Base-by-base conservation (phyloP, 2,797 vertebrate genomes). In the Melanotaenia parkinsoni region DNA sequence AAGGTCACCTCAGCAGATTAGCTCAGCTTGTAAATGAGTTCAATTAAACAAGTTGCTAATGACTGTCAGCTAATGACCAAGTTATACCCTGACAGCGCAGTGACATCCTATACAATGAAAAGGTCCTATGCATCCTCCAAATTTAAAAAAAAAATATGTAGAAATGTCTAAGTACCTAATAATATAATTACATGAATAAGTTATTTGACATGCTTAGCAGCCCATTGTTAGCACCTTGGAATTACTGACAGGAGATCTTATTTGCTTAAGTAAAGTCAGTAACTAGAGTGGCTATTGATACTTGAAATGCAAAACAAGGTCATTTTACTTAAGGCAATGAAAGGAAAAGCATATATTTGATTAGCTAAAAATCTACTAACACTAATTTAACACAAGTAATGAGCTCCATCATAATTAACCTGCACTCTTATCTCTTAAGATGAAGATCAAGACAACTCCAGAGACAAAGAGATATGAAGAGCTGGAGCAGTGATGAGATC, bases 1-100 rank as follows among this genome's bases (percentile, higher is more conserved):
- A 95, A 95, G 92, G 94, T 95, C 90, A 95, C 91, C 93, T 80
- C 86, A 6, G 82, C 83, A 92, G 91, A 93, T 94, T 92, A 94
- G 85, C 84, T 61, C 72, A 88, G 89, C 71, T 82, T 85, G 89
- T 88, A 94, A 93, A 95, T 93, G 91, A 92, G 82, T 93, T 93
- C 90, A 91, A 93, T 94, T 94, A 94, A 93, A 89, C 88, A 91
- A 89, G 87, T 87, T 83, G 88, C 86, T 94, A 93, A 93, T 91
- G 90, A 91, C 82, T 72, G 79, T 54, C 74, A 86, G 90, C 88
- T 93, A 94, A 95, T 91, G 92, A 91, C 83, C 59, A 72, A 82
- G 82, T 88, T 84, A 81, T 81, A 83, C 69, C 79, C 57, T 76
- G 70, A 74, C 82, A 81, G 79, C 78, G 79, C 77, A 59, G 67